Evolutionary conservation across 1,140 invertebrate genomes (phyloP).

Genomic region (Drosophila bocki): DNA sequence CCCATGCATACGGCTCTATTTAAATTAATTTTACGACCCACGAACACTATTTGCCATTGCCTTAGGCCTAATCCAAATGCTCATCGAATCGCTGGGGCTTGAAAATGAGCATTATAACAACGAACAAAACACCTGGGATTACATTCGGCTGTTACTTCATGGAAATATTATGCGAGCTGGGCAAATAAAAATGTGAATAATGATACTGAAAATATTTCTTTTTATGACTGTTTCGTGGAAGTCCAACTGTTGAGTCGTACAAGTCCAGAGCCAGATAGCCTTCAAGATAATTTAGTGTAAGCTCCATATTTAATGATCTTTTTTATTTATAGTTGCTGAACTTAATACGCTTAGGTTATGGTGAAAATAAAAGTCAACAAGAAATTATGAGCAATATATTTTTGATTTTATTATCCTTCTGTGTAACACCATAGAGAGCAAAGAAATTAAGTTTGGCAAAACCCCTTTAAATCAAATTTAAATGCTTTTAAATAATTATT

Average conservation of each 20-base stretch:
- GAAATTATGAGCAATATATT: neutral
- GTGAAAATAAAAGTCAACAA: neutral
- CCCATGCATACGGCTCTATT: conserved; percentile 34
- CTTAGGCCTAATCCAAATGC: conserved; percentile 33
- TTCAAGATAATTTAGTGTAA: conserved; percentile 16
- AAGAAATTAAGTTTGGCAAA: neutral
- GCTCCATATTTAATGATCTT: neutral
- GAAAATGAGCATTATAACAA: conserved; percentile 10
- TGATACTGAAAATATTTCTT: conserved; percentile 4
- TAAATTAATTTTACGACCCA: conserved; percentile 38
- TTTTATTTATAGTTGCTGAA: conserved; percentile 8
- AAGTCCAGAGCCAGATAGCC: conserved; percentile 3
- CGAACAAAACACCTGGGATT: conserved; percentile 23
- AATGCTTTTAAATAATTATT: neutral
- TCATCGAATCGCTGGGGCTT: conserved; percentile 15
- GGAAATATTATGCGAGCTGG: conserved; percentile 22
- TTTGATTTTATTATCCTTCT: neutral
- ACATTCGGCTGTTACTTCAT: conserved; percentile 21
- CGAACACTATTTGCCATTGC: conserved; percentile 23
- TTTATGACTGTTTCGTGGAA: conserved; percentile 27
- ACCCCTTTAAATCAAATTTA: neutral
- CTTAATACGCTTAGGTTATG: neutral
- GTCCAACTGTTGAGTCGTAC: neutral
- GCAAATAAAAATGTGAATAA: conserved; percentile 32
- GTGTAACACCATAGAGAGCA: neutral